Base-by-base conservation (phyloP, 2,888 invertebrate species). In the Hydrotaea cyrtoneurina region DNA sequence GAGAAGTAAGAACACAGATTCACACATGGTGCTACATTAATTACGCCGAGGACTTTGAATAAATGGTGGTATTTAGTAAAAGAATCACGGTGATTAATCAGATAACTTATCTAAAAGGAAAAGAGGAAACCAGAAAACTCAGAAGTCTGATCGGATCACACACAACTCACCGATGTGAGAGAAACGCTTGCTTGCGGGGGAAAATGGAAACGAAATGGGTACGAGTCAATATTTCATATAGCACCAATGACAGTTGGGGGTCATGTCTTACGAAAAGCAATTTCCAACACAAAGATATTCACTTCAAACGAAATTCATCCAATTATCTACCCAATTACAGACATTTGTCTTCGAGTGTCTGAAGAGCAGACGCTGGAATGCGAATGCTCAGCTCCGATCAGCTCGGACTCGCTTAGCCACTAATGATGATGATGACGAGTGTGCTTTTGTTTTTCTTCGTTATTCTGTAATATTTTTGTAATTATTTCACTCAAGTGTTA, bases 311-410 rank as follows among this genome's bases (percentile, higher is more conserved):
- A 50, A n/a, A 50, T 39, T 55, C 55, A 2, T 21, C 5, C 2
- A 55, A 21, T 55, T 19, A 55, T 55, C 55, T 55, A 5, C 21
- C 21, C 21, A 55, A 55, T 21, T 55, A 21, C 59, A 36, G 57
- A 46, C 11, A 78, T 59, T 69, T 78, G 39, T 69, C 69, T 59
- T 59, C 57, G 59, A 31, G 46, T 55, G 55, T 57, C 50, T 43
- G 50, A n/a, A n/a, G 64, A 64, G 50, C 21, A 39, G 53, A 50
- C 55, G 55, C 50, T 69, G 36, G 17, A 55, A 66, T n/a, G 31
- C 39, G 53, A 23, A 11, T 72, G 31, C 55, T 19, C 31, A 53
- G 2, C n/a, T n/a, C n/a, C n/a, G n/a, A n/a, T 31, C 31, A 31
- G 31, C 31, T 31, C 31, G 2, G 31, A 2, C 31, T 7, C 31